Conservation (phyloP, 2,797 vertebrate genomes). For the Tolypeutes matacus region DNA sequence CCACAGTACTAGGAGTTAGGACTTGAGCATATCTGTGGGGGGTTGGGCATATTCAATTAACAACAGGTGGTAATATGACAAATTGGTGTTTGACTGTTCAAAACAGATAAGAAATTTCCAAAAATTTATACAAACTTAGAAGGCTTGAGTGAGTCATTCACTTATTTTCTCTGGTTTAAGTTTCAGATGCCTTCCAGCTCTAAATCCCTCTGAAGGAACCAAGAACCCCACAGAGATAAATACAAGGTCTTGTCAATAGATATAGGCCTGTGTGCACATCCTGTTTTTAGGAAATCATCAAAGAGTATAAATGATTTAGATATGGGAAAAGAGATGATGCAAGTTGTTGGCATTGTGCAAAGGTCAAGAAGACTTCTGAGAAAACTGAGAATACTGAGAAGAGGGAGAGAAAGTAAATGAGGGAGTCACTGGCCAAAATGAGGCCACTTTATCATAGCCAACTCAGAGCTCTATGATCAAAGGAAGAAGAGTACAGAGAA, state of each 20-base stretch:
- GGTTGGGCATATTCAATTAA: no score
- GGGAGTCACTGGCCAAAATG: background rate
- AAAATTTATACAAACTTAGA: background rate
- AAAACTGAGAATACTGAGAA: background rate
- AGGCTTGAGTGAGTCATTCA: background rate
- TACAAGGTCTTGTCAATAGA: background rate
- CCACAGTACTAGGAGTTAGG: no score
- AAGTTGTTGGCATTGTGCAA: background rate
- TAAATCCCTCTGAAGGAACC: background rate
- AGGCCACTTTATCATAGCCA: background rate
- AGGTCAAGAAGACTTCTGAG: background rate
- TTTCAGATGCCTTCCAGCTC: background rate
- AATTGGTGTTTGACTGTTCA: background rate
- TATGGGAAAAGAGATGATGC: background rate
- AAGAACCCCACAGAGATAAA: background rate
- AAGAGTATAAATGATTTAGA: conserved; percentile 11
- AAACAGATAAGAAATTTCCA: conserved; percentile 19
- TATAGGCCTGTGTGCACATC: accelerated
- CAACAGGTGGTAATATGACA: background rate
- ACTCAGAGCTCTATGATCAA: background rate
- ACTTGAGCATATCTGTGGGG: no score
- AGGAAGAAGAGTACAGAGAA: background rate
- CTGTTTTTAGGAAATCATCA: background rate
- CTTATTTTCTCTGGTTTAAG: background rate
- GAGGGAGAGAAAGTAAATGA: background rate